Evolutionary conservation across 1,140 invertebrate species (phyloP).

Genomic region (Bombus pascuorum): DNA sequence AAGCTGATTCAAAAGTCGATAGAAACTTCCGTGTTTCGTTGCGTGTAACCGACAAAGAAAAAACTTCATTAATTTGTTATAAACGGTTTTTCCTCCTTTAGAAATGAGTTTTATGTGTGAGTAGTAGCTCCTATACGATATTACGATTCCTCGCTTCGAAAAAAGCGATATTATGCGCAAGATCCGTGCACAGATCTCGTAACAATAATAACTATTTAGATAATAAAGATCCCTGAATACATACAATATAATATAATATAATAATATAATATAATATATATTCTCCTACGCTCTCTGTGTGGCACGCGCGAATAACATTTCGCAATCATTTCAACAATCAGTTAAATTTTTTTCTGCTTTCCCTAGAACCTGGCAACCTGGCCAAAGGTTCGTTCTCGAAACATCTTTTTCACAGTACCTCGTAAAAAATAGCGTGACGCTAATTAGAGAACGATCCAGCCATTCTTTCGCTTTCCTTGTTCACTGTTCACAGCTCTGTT

Average conservation of each 20-base stretch:
- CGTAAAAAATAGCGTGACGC: constrained; percentile 35
- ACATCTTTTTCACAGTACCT: constrained; percentile 11
- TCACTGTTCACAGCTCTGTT: constrained; percentile 44
- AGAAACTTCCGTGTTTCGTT: constrained; percentile 36
- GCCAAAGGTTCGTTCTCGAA: constrained; percentile 43
- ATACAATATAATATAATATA: constrained; percentile 59
- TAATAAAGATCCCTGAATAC: constrained; percentile 79
- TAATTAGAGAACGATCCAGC: constrained; percentile 54
- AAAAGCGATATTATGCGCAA: constrained; percentile 57
- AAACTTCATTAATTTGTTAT: constrained; percentile 25
- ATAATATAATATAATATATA: constrained; percentile 60
- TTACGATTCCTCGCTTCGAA: constrained; percentile 36
- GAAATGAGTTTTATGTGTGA: constrained; percentile 37
- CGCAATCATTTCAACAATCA: constrained; percentile 58
- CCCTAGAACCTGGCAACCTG: constrained; percentile 45
- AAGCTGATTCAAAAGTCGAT: constrained; percentile 16
- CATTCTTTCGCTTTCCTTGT: constrained; percentile 50
- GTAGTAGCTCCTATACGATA: constrained; percentile 32
- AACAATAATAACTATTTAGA: constrained; percentile 73
- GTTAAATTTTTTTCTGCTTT: constrained; percentile 39
- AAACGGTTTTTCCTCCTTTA: constrained; percentile 34
- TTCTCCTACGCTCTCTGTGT: constrained; percentile 69
- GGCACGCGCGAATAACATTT: constrained; percentile 68
- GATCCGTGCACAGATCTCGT: constrained; percentile 54
- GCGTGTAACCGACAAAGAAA: constrained; percentile 18